phyloP scores from a whole-genome alignment of 2,797 vertebrate species.

The Perodicticus potto region DNA sequence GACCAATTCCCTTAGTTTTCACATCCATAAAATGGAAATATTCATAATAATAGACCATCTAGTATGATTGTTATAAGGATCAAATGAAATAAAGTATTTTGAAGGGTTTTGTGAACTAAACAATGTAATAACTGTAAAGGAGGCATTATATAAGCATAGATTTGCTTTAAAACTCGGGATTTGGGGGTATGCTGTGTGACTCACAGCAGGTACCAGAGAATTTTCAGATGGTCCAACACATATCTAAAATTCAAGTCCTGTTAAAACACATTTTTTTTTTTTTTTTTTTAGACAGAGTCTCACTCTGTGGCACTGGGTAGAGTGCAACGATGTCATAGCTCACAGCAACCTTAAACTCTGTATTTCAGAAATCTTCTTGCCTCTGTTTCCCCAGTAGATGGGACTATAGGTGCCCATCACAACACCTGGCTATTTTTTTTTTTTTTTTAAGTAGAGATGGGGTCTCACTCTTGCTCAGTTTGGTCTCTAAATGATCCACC shows the following conservation, averaged over 20 bases:
- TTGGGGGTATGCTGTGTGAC: background rate
- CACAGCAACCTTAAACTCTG: no score
- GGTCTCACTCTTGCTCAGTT: no score
- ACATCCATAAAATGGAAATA: conserved; percentile 7
- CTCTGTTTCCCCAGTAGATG: no score
- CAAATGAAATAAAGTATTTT: conserved; percentile 22
- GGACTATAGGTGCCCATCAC: no score
- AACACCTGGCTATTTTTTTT: no score
- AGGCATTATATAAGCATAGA: background rate
- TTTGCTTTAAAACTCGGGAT: conserved; percentile 46
- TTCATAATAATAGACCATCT: conserved; percentile 8
- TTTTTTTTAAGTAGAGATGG: no score
- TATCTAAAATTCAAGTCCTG: conserved; percentile 33
- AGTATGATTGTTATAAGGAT: background rate
- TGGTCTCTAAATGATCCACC: no score
- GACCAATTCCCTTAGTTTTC: conserved; percentile 27
- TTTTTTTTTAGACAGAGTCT: no score
- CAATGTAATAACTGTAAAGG: conserved; percentile 8
- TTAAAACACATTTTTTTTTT: background rate
- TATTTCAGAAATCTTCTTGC: no score
- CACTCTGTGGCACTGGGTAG: no score
- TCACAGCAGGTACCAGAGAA: background rate
- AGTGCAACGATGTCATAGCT: no score
- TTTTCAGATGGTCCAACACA: conserved; percentile 7
- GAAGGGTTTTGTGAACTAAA: conserved; percentile 36